Base-by-base conservation (phyloP, 2,113 vertebrate genomes). In the Mystacornis crossleyi region DNA sequence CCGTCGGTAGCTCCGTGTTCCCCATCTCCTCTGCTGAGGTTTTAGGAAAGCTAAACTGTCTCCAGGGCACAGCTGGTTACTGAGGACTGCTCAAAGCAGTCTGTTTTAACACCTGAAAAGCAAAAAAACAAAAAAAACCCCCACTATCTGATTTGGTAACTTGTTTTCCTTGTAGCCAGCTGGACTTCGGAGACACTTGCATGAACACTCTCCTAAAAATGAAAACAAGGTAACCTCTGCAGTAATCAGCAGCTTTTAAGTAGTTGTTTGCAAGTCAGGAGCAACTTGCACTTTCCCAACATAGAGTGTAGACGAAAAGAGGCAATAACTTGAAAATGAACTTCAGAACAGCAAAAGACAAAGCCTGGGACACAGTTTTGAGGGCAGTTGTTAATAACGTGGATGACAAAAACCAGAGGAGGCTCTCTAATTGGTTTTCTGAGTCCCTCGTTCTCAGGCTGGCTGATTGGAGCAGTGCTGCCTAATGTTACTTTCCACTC, bases 401-500 rank as follows among this genome's bases (percentile, higher is more conserved):
- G 54, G 50, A 73, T 89, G 86, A 92, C 55, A 92, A 66, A 95
- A 94, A 51, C 2, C 80, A 96, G 86, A 89, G 55, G 45, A 84
- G 21, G 18, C 25, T 64, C 42, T 81, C 36, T 84, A 78, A 78
- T 40, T 45, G 65, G 28, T 81, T 74, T 90, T 90, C 51, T 2
- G 11, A 51, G 36, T 47, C 69, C 61, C 77, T 79, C 0, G 0
- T 43, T 89, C 72, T 89, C 80, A 55, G 65, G 20, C 51, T 55
- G 36, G 33, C 51, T 96, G 65, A 66, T 51, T 86, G 72, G 48
- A 36, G 38, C 6, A 86, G 64, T 61, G 57, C 86, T 95, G 93
- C 57, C 57, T 89, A 23, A 29, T 60, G 69, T 95, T 57, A 42
- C 69, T 71, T 55, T 24, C 43, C 66, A 42, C n/a, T 40, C 38